Base-by-base conservation (phyloP, 2,888 invertebrate species). In the Pegoplata infirma region DNA sequence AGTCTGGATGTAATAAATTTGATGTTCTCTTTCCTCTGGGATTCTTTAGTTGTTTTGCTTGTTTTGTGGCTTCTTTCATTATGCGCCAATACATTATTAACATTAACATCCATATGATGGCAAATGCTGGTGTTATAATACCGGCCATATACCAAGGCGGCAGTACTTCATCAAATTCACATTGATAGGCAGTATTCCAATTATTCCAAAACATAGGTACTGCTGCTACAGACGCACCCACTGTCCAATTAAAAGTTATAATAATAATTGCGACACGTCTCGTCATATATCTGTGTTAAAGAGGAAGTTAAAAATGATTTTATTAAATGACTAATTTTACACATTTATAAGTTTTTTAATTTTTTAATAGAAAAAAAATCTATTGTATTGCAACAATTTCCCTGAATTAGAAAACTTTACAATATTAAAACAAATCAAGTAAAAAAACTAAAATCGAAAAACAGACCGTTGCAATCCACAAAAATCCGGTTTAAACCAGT, bases 191-290 rank as follows among this genome's bases (percentile, higher is more conserved):
- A 7, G 90, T 90, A 21, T 91, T 90, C 93, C 94, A 96, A 82
- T 92, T 92, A 89, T 96, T 95, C 95, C 95, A 95, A 88, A 94
- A 94, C 81, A 94, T 91, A 0, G 95, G 94, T 71, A 94, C 91
- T 71, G 92, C 91, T 80, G 94, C 93, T 80, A 95, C 90, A 80
- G 92, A 90, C 23, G 93, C 90, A 0, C 95, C 93, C 59, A 92
- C 88, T 2, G 92, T 88, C 95, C 95, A 95, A 28, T 93, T 94
- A 75, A 92, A 87, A 55, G 91, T 90, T 87, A 95, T 93, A 63
- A 94, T 91, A 61, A 91, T 85, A 69, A 92, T 85, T 25, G 94
- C 94, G 67, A 92, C 91, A 82, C 92, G 90, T 84, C 92, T 93
- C n/a, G 93, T 95, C 92, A 95, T 93, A 87, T 92, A 93, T 21